Evolutionary conservation across 2,113 vertebrate species (phyloP).

Genomic region (Coryphaenoides rupestris): DNA sequence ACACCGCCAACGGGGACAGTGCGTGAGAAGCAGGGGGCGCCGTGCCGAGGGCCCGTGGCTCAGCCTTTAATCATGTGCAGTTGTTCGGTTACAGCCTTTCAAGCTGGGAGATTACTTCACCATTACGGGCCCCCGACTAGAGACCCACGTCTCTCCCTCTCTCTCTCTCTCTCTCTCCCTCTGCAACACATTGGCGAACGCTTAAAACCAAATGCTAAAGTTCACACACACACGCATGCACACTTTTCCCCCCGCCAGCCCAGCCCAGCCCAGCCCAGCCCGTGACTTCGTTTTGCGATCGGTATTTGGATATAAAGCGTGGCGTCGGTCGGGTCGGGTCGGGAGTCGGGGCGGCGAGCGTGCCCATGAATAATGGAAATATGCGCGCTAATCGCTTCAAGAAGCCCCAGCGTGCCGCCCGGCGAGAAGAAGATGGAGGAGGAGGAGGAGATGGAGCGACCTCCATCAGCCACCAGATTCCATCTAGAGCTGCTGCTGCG

Average conservation of each 20-base stretch:
- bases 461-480: slow-evolving; percentile 51
- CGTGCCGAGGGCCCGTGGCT: slow-evolving; percentile 41
- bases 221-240: slow-evolving; percentile 6
- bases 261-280: slow-evolving; percentile 1
- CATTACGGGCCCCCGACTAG: slow-evolving; percentile 73
- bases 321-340: no score
- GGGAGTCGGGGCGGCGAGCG: slow-evolving; percentile 7
- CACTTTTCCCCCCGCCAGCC: no score
- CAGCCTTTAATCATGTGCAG: slow-evolving; percentile 70
- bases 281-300: slow-evolving; percentile 46
- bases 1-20: slow-evolving; percentile 63
- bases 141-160: no score
- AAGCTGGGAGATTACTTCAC: slow-evolving; percentile 70
- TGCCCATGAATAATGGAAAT: slow-evolving; percentile 51
- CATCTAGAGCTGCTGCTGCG: slow-evolving; percentile 29
- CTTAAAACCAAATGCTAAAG: slow-evolving; percentile 41
- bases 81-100: slow-evolving; percentile 60
- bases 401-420: slow-evolving; percentile 31
- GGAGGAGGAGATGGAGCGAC: slow-evolving; percentile 34
- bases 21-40: slow-evolving; percentile 44
- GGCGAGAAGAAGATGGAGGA: slow-evolving; percentile 30
- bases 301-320: slow-evolving; percentile 29
- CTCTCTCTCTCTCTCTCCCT: no score
- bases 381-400: slow-evolving; percentile 51
- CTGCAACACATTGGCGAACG: slow-evolving; percentile 36